Evolutionary conservation across 2,797 vertebrate species (phyloP).

Genomic region (Gadopsis marmoratus): DNA sequence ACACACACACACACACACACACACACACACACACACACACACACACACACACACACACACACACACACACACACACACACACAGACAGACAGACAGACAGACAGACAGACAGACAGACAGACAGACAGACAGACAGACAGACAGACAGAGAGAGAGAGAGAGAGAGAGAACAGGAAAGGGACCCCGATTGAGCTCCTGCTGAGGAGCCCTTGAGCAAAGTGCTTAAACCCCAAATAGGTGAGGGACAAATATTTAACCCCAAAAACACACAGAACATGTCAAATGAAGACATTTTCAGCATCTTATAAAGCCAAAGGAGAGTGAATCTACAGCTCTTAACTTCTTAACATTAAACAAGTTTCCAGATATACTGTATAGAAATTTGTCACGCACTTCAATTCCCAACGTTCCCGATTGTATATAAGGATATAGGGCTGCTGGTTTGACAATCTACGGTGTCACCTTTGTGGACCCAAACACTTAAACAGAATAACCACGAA

Average conservation of each 20-base stretch:
- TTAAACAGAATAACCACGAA: not conserved
- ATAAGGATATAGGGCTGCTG: not conserved
- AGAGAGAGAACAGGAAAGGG: constrained; percentile 16
- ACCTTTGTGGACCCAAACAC: not conserved
- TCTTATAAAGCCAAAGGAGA: not conserved
- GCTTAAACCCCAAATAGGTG: not conserved
- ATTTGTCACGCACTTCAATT: no score
- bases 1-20: no score
- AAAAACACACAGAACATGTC: not conserved
- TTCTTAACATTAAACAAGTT: not conserved
- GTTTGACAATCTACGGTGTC: not conserved
- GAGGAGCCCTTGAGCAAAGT: constrained; percentile 50
- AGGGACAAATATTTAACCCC: not conserved
- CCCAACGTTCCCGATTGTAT: not conserved
- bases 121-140: no score
- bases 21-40: no score
- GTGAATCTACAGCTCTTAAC: not conserved
- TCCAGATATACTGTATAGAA: no score
- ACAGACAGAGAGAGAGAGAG: no score
- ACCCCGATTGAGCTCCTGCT: constrained; percentile 5
- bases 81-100: no score
- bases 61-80: no score
- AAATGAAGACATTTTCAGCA: not conserved
- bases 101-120: no score
- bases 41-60: no score